Evolutionary conservation across 1,140 invertebrate species (phyloP), one percentile per base, ranked within the genome.

Genomic region (Yoshiicerus persimilis): DNA sequence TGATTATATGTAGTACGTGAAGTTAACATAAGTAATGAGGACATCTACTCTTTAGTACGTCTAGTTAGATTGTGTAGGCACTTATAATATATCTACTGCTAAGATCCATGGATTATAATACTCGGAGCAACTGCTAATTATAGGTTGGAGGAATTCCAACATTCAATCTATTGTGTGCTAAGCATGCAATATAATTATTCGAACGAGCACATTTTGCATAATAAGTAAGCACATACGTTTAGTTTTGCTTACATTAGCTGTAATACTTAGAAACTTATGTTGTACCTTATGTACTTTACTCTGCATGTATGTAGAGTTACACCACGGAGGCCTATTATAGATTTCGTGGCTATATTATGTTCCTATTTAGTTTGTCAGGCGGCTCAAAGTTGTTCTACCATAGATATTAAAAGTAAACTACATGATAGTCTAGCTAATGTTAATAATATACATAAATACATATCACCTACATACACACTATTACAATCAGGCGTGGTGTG

Each of bases 151-250:
- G 75, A 88, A 86, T 86, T 88, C 88, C 88, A 88, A 88, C 84
- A 88, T 88, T 88, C 84, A 88, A 88, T 88, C 88, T 84, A 88
- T 88, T 88, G 88, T 88, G 88, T 88, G 84, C 86, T 88, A 88
- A 88, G 88, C 88, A 86, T 88, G 88, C 88, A 87, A 88, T 88
- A 88, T 88, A 88, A 88, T 88, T 88, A 88, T 87, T 88, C 85
- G 84, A 88, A 88, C 88, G 86, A 88, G 84, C 88, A 86, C 85
- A 88, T 88, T 88, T 88, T 87, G 88, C 88, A 88, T 88, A 88
- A 88, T 88, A 88, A 88, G 47, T 84, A 84, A 84, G 84, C 62
- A 86, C 47, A 36, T 86, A 62, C 41, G 34, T 86, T 86, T 66
- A 30, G 62, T 38, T 56, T 38, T 56, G 84, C 41, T 64, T 66